A percentile compares a stretch with the other conserved stretches of the same genome.
Conservation (phyloP, 2,797 vertebrate genomes). For the Mus minutoides region DNA sequence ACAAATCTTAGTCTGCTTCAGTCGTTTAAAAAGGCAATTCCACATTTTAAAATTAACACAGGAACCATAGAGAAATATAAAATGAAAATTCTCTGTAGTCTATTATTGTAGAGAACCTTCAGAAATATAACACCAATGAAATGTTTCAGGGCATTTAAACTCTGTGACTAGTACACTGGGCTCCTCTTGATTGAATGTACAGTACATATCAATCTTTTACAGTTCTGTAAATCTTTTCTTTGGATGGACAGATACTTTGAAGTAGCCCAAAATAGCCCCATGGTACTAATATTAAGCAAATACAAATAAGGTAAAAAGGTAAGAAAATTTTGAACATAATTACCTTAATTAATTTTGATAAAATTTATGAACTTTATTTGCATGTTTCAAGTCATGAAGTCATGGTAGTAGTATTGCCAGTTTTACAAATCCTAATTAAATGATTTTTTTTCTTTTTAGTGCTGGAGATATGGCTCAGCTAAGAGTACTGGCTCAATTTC, state of each 20-base stretch:
- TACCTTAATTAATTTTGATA: background rate
- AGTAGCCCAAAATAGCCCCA: background rate
- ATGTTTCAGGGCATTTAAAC: background rate
- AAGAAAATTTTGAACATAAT: background rate
- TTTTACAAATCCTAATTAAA: background rate
- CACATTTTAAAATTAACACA: background rate
- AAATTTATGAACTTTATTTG: background rate
- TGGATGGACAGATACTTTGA: background rate
- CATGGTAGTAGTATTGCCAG: background rate
- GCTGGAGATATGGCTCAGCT: background rate
- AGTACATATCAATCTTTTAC: background rate
- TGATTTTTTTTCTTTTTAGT: background rate
- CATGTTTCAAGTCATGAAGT: background rate
- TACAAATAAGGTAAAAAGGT: background rate
- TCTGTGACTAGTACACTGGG: background rate
- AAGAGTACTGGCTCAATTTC: background rate
- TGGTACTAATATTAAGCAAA: background rate
- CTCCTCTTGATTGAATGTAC: background rate
- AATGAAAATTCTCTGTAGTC: background rate
- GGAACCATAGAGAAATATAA: too few relatives aligned
- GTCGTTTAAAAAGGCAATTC: background rate
- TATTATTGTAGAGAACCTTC: background rate
- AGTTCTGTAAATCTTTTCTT: background rate
- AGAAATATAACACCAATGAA: background rate
- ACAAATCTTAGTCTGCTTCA: too few relatives aligned